These are phyloP conservation scores for Oreochromis mossambicus DNA, from an alignment of 2,797 vertebrate genomes.

Conservation along the genomic window DNA sequence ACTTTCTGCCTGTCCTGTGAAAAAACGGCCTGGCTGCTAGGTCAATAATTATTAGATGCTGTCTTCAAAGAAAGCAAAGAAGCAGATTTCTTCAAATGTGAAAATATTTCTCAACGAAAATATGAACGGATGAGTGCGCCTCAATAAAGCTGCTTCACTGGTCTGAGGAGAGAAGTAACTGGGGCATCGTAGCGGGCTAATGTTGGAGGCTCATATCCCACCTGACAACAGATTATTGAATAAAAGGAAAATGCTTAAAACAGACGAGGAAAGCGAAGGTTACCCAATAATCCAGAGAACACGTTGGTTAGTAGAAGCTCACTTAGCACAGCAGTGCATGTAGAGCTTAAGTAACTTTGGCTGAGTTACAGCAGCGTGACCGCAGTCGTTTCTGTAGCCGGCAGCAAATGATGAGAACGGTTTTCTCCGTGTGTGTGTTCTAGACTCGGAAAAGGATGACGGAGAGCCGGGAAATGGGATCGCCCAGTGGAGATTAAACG, in stretches of 20 bases:
- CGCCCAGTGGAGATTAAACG: slow-evolving; percentile 88
- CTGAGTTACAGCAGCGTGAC: not conserved
- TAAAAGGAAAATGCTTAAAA: not conserved
- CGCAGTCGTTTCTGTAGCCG: not conserved
- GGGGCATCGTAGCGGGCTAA: not conserved
- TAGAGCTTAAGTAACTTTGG: not conserved
- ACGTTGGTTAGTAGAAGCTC: not conserved
- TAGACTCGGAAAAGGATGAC: slow-evolving; percentile 87
- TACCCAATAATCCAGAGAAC: not conserved
- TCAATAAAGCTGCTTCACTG: not conserved
- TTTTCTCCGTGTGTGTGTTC: slow-evolving; percentile 2
- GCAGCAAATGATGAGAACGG: not conserved
- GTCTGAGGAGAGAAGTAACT: not conserved
- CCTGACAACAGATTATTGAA: not conserved
- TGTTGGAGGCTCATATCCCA: not conserved
- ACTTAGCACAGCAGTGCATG: not conserved
- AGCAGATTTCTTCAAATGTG: not conserved
- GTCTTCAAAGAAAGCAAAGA: not conserved
- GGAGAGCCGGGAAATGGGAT: slow-evolving; percentile 88
- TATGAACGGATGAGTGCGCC: not conserved
- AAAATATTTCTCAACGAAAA: not conserved
- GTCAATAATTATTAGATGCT: not conserved
- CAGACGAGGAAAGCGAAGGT: not conserved
- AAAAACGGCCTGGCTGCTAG: not conserved
- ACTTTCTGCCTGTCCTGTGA: not conserved